phyloP scores from a whole-genome alignment of 2,113 vertebrate genomes.

The Sitta europaea region DNA sequence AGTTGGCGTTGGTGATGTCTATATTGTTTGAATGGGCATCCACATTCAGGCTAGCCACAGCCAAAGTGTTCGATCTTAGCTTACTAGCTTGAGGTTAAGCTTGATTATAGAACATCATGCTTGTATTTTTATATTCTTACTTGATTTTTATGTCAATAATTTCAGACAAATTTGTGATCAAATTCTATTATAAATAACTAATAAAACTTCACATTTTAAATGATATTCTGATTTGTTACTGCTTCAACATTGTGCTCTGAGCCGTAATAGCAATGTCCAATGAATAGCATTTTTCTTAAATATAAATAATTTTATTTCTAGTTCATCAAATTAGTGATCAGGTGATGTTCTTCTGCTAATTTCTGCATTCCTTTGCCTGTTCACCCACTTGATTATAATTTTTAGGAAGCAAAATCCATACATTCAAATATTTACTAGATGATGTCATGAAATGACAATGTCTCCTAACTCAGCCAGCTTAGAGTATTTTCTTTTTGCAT shows the following conservation, averaged over 20 bases:
- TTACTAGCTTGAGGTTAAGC: not conserved
- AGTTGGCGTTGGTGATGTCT: not conserved
- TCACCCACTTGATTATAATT: not conserved
- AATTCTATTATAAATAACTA: not conserved
- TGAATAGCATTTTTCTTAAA: not conserved
- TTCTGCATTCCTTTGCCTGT: not conserved
- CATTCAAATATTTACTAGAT: not conserved
- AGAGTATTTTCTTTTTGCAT: not conserved
- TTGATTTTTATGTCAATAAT: not conserved
- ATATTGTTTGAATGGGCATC: not conserved
- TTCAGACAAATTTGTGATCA: not conserved
- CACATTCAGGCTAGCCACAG: not conserved
- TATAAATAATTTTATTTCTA: not conserved
- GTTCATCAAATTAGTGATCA: not conserved
- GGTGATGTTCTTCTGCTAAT: not conserved
- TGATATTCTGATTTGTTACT: not conserved
- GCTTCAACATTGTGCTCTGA: not conserved
- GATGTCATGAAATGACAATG: not conserved
- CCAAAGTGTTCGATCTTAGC: not conserved
- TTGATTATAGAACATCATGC: not conserved
- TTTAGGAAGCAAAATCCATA: not conserved
- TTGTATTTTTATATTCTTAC: not conserved
- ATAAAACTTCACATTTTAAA: not conserved
- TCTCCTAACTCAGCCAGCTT: not conserved
- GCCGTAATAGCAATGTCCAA: not conserved